These are phyloP conservation scores for Dallia pectoralis DNA, from an alignment of 2,797 vertebrate genomes.

Conservation along the genomic window DNA sequence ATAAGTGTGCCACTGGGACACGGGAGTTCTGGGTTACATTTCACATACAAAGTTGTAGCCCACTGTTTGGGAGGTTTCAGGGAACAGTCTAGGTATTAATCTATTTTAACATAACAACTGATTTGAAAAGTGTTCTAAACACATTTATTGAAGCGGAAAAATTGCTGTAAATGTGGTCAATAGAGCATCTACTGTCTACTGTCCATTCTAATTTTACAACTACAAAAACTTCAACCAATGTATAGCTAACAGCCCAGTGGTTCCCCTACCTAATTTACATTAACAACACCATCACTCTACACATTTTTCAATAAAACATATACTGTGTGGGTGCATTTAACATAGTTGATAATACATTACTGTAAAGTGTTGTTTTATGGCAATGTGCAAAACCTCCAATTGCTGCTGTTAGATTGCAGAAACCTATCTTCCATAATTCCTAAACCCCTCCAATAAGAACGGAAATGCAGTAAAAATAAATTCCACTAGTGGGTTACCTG, in stretches of 20 bases:
- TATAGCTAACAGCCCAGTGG: not conserved
- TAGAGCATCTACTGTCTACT: not conserved
- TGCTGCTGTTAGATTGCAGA: not conserved
- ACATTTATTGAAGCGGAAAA: not conserved
- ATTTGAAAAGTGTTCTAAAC: not conserved
- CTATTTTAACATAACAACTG: not conserved
- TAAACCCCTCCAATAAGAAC: not conserved
- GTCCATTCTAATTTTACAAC: not conserved
- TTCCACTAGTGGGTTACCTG: slow-evolving; percentile 75
- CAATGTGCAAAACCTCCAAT: not conserved
- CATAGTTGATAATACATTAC: not conserved
- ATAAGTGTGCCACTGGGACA: not conserved
- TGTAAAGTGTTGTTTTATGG: not conserved
- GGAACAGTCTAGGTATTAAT: not conserved
- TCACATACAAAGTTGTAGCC: not conserved
- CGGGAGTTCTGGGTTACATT: not conserved
- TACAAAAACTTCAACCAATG: not conserved
- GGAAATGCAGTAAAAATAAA: slow-evolving; percentile 57
- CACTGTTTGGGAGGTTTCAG: not conserved
- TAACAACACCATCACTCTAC: not conserved
- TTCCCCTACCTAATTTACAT: not conserved
- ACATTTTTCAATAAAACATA: not conserved
- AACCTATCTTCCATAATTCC: not conserved
- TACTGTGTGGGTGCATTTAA: not conserved
- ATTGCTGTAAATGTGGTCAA: not conserved